Evolutionary conservation across 1,140 invertebrate species (phyloP).

Genomic region (Papilio aristodemus): DNA sequence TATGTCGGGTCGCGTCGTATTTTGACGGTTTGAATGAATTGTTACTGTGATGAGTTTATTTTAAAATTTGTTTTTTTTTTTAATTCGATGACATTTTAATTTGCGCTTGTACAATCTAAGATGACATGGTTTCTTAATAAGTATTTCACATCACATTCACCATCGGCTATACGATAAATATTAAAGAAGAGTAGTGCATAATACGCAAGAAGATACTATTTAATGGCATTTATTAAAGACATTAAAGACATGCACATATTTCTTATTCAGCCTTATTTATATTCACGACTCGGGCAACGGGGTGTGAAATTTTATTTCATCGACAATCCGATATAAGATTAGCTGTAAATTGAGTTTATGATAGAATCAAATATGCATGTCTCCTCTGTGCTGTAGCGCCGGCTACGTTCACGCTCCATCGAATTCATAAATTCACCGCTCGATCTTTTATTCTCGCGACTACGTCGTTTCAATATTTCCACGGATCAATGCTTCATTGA

Average conservation of each 20-base stretch:
- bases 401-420: constrained; percentile 57
- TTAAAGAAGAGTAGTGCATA: too few relatives aligned
- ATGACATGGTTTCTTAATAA: background rate
- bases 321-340: constrained; percentile 77
- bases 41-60: constrained; percentile 43
- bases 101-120: background rate
- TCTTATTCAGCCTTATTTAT: constrained; percentile 55
- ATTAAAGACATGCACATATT: background rate
- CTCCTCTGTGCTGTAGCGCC: constrained; percentile 40
- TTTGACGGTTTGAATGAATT: constrained; percentile 56
- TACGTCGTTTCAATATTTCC: constrained; percentile 51
- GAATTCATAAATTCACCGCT: constrained; percentile 60
- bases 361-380: constrained; percentile 75
- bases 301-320: constrained; percentile 78
- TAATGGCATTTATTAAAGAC: background rate
- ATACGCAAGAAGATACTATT: background rate
- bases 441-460: constrained; percentile 56
- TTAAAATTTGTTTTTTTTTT: constrained; percentile 1
- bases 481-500: constrained; percentile 51
- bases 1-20: constrained; percentile 41
- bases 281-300: constrained; percentile 65
- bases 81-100: background rate
- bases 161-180: too few relatives aligned
- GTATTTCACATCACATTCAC: too few relatives aligned
- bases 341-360: constrained; percentile 79